Evolutionary conservation across 2,888 invertebrate species (phyloP), one percentile per base, ranked within the genome.

Genomic region (Lepidonotus clava): DNA sequence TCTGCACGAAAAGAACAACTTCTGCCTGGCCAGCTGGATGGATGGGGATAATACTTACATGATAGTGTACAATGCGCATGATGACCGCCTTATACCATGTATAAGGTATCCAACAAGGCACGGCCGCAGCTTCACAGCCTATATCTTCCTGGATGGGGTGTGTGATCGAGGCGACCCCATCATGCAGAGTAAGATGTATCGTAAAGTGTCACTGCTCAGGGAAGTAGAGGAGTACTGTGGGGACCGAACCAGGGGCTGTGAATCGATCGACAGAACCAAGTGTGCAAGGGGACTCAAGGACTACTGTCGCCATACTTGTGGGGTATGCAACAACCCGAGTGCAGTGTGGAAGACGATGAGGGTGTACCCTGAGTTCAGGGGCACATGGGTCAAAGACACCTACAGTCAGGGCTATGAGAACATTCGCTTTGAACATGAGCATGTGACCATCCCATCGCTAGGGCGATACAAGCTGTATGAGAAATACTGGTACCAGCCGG

Each of bases 21-120:
- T 24, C 51, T 80, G 80, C 51, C 80, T 80, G 28, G 80, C 24
- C 24, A 41, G 28, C 46, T 80, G 80, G 80, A 80, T 80, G 80
- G 80, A 80, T 1, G 80, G 51, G 11, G 51, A 80, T 1, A 46
- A 41, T 5, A 80, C 80, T 11, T 80, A 80, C 51, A 80, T 80
- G 80, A 34, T 80, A 32, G 14, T 80, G 24, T 46, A 80, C 32
- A 80, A 80, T 46, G 28, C 18, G 24, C 24, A 41, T 24, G 80
- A 80, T 21, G 80, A 80, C 32, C 41, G 80, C 1, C 1, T 80
- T 4, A 32, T 80, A 46, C 80, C 80, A 4, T 80, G 80, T 28
- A 8, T 80, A 1, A 24, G 80, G 11, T 80, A 80, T 34, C 80
- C 80, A 14, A 80, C 28, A 11, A 80, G 46, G 46, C 80, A 80